Evolutionary conservation across 2,113 vertebrate genomes (phyloP), one percentile per base, ranked within the genome.

Genomic region (Callionymus lyra): DNA sequence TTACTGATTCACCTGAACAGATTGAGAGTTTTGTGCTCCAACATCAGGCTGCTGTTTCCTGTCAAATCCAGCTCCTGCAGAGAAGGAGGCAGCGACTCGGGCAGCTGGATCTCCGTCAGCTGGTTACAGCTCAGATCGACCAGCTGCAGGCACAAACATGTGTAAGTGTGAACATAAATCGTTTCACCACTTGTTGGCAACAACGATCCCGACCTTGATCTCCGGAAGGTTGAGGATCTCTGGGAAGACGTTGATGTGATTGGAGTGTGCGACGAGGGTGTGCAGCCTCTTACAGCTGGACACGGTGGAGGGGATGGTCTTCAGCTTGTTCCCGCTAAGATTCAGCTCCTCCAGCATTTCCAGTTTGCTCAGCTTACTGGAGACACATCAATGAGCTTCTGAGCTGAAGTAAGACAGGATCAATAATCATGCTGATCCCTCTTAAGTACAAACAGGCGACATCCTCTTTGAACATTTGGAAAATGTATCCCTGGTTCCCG

Each of bases 91-190:
- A 98, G 76, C 12, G 84, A 84, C 33, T 95, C 93, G 0, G 92
- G 90, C 63, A 95, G 79, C 61, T 90, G 80, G 70, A 98, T 93
- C 83, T 96, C 94, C 31, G 85, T 94, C 79, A 96, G 86, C 42
- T 93, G 89, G 35, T 98, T 97, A 74, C 93, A 94, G 79, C 93
- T 98, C 56, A 98, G 78, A 63, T 98, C 94, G 39, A 97, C 92
- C 57, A 92, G 83, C 93, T 98, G 60, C 36, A 50, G 44, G 57
- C 34, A 38, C 2, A 50, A 38, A 38, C 14, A 35, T 3, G 12
- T 37, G 41, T n/a, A 11, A 63, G 39, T 12, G 40, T 12, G 13
- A 35, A 18, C 14, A 42, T 10, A 38, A 12, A 32, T 8, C 4
- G n/a, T 43, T 6, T 40, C 13, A 12, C 14, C 6, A 16, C n/a